phyloP scores from a whole-genome alignment of 1,140 invertebrate genomes.

The Hylyphantes graminicola region DNA sequence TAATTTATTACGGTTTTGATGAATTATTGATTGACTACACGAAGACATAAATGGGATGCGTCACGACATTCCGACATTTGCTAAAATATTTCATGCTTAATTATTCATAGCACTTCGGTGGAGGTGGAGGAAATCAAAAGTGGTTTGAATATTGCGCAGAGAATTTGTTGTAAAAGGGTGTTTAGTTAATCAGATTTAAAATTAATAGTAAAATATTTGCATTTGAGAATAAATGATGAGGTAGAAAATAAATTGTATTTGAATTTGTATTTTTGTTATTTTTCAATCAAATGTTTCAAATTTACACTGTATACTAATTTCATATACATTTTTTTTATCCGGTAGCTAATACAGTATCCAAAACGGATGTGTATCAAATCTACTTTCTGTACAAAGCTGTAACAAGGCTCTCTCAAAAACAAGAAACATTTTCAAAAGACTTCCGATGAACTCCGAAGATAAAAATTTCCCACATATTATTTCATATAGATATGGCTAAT shows the following conservation, averaged over 20 bases:
- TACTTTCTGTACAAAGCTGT: no score
- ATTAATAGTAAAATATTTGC: no score
- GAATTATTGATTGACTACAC: constrained; percentile 18
- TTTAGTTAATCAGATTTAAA: neutral
- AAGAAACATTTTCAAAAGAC: neutral
- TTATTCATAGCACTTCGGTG: constrained; percentile 7
- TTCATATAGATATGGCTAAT: neutral
- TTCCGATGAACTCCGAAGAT: constrained; percentile 13
- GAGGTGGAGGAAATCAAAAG: neutral
- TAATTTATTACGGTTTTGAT: neutral
- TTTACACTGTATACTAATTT: no score
- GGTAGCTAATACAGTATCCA: no score
- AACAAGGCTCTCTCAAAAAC: no score
- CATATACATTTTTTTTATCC: no score
- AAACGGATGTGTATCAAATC: no score
- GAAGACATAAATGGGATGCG: constrained; percentile 19
- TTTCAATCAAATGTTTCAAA: no score
- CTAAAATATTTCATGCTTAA: constrained; percentile 3
- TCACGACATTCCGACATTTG: constrained; percentile 36
- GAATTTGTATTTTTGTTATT: no score
- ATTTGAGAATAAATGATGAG: no score
- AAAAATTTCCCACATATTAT: constrained; percentile 18
- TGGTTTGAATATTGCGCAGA: neutral
- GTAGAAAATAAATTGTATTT: no score
- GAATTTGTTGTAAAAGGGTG: neutral